phyloP scores from a whole-genome alignment of 2,888 invertebrate species.

The Hyppa rectilinea region DNA sequence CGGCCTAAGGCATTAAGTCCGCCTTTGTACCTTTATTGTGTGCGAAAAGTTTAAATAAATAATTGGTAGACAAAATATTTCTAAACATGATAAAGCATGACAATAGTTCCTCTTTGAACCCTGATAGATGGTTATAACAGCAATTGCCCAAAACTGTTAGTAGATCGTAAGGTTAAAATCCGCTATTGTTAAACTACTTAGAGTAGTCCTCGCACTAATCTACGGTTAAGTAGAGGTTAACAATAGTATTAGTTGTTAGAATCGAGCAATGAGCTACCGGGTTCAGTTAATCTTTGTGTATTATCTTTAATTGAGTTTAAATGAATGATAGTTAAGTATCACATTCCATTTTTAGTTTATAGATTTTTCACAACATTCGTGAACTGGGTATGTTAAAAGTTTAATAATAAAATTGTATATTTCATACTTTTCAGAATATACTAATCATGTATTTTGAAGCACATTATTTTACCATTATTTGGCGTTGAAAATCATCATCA shows the following conservation, averaged over 20 bases:
- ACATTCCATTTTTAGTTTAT: too few species aligned
- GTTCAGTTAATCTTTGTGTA: conserved; percentile 25
- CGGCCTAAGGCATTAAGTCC: too few species aligned
- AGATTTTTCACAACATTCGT: not conserved
- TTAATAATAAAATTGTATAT: too few species aligned
- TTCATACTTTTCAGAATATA: not conserved
- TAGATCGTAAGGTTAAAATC: conserved; percentile 29
- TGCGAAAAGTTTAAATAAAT: too few species aligned
- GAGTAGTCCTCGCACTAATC: conserved; percentile 49
- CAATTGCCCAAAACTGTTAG: not conserved
- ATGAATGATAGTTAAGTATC: not conserved
- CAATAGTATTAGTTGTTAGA: conserved; percentile 32
- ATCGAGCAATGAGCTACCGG: conserved; percentile 12
- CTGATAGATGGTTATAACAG: not conserved
- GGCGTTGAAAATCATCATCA: not conserved
- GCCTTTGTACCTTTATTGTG: too few species aligned
- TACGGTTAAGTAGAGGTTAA: conserved; percentile 27
- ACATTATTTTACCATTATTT: not conserved
- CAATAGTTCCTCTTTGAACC: not conserved
- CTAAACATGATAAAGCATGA: not conserved
- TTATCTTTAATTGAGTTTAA: conserved; percentile 1
- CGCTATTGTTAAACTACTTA: conserved; percentile 32
- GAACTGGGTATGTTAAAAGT: not conserved
- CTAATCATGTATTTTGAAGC: not conserved
- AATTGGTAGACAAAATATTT: not conserved